Base-by-base conservation (phyloP, 2,797 vertebrate genomes). In the Chaetophractus vellerosus region DNA sequence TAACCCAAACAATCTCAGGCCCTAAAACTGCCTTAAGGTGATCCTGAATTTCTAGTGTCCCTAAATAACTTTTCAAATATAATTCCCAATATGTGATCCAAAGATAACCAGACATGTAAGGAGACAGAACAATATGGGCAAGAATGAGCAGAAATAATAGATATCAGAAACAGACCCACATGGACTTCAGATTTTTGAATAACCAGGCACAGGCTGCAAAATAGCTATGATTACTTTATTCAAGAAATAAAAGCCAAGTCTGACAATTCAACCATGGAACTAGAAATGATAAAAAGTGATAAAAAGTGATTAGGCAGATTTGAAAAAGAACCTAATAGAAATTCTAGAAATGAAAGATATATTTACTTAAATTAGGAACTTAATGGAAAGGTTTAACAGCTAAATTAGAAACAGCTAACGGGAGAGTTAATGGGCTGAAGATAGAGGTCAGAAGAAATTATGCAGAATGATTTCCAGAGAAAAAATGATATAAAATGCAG, bases 291-390 rank as follows among this genome's bases (percentile, higher is more conserved):
- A 71, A 74, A 52, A 84, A 72, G 1, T 61, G 6, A 48, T 21
- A 71, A 74, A 52, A 84, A 72, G 1, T 50, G 59, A 52, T 59
- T 71, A 55, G 45, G 6, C 11, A 31, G 57, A 66, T 52, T 66
- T 80, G 6, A 68, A 94, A 88, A 94, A 21, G 5, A 41, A 41
- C 12, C 63, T 31, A 59, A 68, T 21, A n/a, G 50, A 91, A 72
- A 84, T 74, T 89, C 38, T 85, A 72, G 48, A 85, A 72, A 9
- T 59, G 63, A 66, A 92, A 88, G 52, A 66, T 64, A 15, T 15
- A 81, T 31, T 45, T 45, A 45, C 10, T 45, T 26, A 80, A 55
- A 11, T 74, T 59, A 80, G 88, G 45, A 76, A 52, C 28, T 74
- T 64, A 72, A 23, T 33, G 24, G 66, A 63, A 90, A 89, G 18